Evolutionary conservation across 1,140 invertebrate species (phyloP), one percentile per base, ranked within the genome.

Genomic region (Protaetia brevitarsis): DNA sequence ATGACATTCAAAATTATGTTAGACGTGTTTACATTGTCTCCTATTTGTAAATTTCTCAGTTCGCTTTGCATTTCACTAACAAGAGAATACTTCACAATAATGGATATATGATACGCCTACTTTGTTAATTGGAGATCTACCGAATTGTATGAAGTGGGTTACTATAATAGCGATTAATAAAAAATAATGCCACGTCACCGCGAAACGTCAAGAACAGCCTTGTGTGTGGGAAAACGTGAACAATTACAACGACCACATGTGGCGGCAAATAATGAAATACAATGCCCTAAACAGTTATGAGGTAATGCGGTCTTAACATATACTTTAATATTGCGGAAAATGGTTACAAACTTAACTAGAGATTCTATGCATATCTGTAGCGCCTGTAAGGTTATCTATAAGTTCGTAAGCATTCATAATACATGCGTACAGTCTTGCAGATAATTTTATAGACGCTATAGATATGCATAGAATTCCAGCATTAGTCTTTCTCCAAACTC

Each of bases 171-270:
- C 19, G 3, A 45, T 7, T 8, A 23, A 45, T 13, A 19, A 19
- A 45, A 45, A 3, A 19, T 1, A 37, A 37, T 37, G 34, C 19
- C 16, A 45, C 41, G 41, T 45, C 19, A 45, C 41, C n/a, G 16
- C 41, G 41, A 45, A 21, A 19, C 41, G 13, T 45, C 41, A 21
- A 45, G 23, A 45, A 45, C 19, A 45, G 16, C 41, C 16, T 45
- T 45, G 41, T 21, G 41, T 45, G 41, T 45, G 41, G 41, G 41
- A 45, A 45, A 45, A 45, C 41, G 41, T 21, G 41, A 45, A 45
- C 41, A 7, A 19, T 19, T 45, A 45, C 41, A 21, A 13, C n/a
- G 41, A 21, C 41, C 41, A 45, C 41, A 45, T 45, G 41, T 45
- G 41, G 41, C 23, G 41, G 41, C 16, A 45, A 4, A 45, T 45